Conservation (phyloP, 2,797 vertebrate species). For the Peromyscus eremicus region DNA sequence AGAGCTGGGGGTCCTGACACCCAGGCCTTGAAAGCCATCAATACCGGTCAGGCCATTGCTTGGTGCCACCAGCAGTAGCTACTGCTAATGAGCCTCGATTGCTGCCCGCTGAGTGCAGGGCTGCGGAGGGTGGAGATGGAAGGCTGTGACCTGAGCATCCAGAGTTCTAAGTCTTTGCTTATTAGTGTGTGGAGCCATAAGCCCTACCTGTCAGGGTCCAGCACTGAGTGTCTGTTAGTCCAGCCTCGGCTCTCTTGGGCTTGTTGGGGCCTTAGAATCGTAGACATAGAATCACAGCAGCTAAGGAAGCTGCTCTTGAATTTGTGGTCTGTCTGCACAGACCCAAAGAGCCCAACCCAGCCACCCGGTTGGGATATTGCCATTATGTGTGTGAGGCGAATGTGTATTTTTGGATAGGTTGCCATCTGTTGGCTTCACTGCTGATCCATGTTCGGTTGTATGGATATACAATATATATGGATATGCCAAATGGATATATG, state of each 20-base stretch:
- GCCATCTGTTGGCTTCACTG: neutral
- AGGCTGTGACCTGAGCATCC: neutral
- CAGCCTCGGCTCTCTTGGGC: neutral
- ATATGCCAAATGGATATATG: neutral
- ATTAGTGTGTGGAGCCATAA: neutral
- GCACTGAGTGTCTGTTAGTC: neutral
- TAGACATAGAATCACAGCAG: neutral
- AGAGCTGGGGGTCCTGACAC: neutral
- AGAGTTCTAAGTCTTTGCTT: neutral
- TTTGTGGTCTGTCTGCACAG: neutral
- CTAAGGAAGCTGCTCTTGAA: neutral
- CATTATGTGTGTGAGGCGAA: neutral
- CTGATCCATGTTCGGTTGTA: neutral
- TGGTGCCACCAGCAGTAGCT: neutral
- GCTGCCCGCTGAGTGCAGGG: neutral
- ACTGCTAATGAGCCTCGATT: neutral
- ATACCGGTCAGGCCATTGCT: neutral
- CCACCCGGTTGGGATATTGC: neutral
- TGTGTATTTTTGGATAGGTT: neutral
- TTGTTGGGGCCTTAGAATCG: neutral
- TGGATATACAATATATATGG: neutral
- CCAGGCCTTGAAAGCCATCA: neutral
- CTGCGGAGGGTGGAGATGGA: neutral
- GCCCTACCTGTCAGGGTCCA: neutral
- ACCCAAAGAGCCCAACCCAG: neutral